Evolutionary conservation across 2,113 vertebrate genomes (phyloP), one percentile per base, ranked within the genome.

Genomic region (Corythornis vintsioides): DNA sequence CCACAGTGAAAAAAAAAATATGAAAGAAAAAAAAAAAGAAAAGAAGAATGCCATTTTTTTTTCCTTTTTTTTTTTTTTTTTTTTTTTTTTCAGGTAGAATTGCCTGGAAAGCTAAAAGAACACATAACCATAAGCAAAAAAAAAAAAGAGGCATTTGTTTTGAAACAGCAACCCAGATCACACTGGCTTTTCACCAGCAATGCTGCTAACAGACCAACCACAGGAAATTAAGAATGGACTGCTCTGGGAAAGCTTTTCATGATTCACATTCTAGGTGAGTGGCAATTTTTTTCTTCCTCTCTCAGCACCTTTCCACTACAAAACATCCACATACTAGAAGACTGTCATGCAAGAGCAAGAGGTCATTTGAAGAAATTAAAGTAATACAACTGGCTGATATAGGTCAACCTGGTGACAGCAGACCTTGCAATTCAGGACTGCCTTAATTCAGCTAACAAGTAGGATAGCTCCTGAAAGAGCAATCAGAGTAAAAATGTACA

Each of bases 201-300:
- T 56, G 40, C 71, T 52, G 48, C 90, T 92, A 83, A 92, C 70
- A 93, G 89, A 86, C 13, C 10, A 17, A 83, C 65, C 91, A 92
- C 88, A 95, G 96, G 96, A 97, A 97, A 97, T 96, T 95, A 96
- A 97, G 92, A 95, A 95, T 9, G 79, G 80, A 85, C 82, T 83
- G 88, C 75, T 94, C 82, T 89, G 86, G 92, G 93, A 92, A 92
- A 95, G 84, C 87, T 95, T 86, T 95, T 96, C 88, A 76, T 81
- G 79, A 90, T 95, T 95, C 89, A 77, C 89, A 95, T 96, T 93
- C 92, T 89, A 90, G 90, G 93, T 92, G 89, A 97, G 87, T 72
- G 55, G 85, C 38, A 82, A 76, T 65, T 64, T 90, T 63, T 92
- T 92, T 55, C 76, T 92, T 96, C 83, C 47, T 79, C 19, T 7